Base-by-base conservation (phyloP, 2,888 invertebrate genomes). In the Amblyteles armatorius region DNA sequence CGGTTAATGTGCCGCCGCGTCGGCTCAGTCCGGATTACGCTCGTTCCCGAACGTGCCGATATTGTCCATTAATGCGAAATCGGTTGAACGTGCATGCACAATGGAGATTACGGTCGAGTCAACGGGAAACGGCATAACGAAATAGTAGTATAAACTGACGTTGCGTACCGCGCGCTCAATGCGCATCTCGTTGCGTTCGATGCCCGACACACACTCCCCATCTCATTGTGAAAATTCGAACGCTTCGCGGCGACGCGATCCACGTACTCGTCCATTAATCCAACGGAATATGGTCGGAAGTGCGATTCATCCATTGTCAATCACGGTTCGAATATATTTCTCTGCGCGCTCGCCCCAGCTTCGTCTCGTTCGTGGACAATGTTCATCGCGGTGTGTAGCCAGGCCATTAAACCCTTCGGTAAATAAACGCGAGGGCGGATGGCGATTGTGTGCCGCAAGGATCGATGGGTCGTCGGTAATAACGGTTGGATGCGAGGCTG, bases 241-340 rank as follows among this genome's bases (percentile, higher is more conserved):
- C 16, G 11, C 16, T 60, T 29, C 16, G 13, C 60, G 16, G 16
- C 3, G 60, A 29, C 5, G 5, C 9, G 13, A 60, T 5, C 3
- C 26, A 1, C 26, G 26, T 5, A 29, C 60, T 11, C 16, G 60
- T 44, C 63, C 48, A 81, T 81, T 76, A 81, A 71, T 52, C 11
- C 16, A 63, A 6, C n/a, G 19, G 7, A 11, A 22, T n/a, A 63
- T 52, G 29, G 40, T 13, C n/a, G 52, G 40, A 48, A 73, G 36
- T 44, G 5, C 69, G 36, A 84, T 79, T 63, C 13, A 26, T 50
- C 22, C 50, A 65, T 26, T 71, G 50, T 71, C 71, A 44, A 67
- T 69, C 79, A 26, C 52, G 60, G 33, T 29, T 52, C 36, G 16
- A 50, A 55, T 65, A 11, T 26, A 52, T 71, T 11, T 60, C 60